Evolutionary conservation across 2,797 vertebrate genomes (phyloP).

Genomic region (Tolypeutes matacus): DNA sequence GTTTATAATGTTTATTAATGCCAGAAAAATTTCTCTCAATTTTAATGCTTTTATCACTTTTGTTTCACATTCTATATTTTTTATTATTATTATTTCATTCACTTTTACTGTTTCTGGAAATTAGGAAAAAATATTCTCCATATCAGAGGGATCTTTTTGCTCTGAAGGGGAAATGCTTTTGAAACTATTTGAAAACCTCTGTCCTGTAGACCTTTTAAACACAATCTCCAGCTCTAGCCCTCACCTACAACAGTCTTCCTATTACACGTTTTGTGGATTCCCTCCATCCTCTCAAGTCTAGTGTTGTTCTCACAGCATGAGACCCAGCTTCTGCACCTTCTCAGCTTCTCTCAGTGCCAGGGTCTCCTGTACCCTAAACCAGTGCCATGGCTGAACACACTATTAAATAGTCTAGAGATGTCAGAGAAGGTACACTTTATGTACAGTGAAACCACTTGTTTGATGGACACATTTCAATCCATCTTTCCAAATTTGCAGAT

Average conservation of each 20-base stretch:
- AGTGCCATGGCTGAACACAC: background rate
- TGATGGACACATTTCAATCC: background rate
- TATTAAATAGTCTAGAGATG: background rate
- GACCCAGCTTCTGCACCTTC: background rate
- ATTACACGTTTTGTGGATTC: background rate
- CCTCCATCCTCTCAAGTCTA: background rate
- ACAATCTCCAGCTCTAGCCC: background rate
- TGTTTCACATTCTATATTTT: background rate
- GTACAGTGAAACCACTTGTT: background rate
- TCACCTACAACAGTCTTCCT: background rate
- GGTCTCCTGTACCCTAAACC: background rate
- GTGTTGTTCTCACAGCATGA: background rate
- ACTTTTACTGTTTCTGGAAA: constrained; percentile 28
- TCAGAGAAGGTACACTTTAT: background rate
- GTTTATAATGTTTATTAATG: constrained; percentile 9
- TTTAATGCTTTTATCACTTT: background rate
- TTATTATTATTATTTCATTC: constrained; percentile 37
- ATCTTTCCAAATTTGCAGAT: background rate
- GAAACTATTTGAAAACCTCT: background rate
- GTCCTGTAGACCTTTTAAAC: background rate
- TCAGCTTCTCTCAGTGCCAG: background rate
- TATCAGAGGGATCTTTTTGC: background rate
- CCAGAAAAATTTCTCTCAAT: background rate
- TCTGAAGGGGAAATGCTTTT: background rate
- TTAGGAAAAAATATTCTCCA: background rate